These are phyloP conservation scores for Bicyclus anynana DNA, from an alignment of 1,140 invertebrate species.

Conservation along the genomic window DNA sequence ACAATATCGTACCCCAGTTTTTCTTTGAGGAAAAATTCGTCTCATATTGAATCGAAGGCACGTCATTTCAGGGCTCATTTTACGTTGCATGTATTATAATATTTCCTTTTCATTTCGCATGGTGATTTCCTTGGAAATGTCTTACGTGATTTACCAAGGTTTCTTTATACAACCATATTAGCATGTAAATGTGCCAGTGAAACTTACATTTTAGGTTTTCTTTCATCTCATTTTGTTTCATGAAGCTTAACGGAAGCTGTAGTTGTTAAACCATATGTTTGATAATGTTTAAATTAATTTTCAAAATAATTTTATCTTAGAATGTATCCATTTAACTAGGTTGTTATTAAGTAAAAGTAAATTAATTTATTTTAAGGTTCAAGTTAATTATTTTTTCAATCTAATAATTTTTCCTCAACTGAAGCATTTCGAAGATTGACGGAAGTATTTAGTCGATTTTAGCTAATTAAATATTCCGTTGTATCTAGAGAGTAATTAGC, in stretches of 20 bases:
- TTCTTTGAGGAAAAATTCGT: background rate
- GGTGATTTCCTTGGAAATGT: slow-evolving; percentile 18
- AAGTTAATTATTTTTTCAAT: background rate
- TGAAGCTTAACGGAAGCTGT: background rate
- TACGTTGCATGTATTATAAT: slow-evolving; percentile 61
- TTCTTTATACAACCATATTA: background rate
- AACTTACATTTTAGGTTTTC: background rate
- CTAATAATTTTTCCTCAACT: slow-evolving; percentile 2
- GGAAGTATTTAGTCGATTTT: background rate
- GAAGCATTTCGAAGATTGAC: slow-evolving; percentile 15
- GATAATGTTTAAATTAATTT: no score
- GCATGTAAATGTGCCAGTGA: slow-evolving; percentile 13
- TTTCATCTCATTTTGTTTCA: background rate
- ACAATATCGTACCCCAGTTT: no score
- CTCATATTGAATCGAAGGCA: slow-evolving; percentile 40
- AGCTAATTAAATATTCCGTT: background rate
- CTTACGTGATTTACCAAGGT: background rate
- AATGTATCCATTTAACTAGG: no score
- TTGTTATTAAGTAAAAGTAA: background rate
- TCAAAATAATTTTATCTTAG: no score
- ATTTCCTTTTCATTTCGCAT: slow-evolving; percentile 41
- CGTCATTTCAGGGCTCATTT: slow-evolving; percentile 43
- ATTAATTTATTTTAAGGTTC: background rate
- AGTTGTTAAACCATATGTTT: no score
- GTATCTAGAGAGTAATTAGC: background rate